A percentile compares a stretch with the other conserved stretches of the same genome.
Evolutionary conservation across 2,888 invertebrate species (phyloP).

Genomic region (Andrena haemorrhoa): DNA sequence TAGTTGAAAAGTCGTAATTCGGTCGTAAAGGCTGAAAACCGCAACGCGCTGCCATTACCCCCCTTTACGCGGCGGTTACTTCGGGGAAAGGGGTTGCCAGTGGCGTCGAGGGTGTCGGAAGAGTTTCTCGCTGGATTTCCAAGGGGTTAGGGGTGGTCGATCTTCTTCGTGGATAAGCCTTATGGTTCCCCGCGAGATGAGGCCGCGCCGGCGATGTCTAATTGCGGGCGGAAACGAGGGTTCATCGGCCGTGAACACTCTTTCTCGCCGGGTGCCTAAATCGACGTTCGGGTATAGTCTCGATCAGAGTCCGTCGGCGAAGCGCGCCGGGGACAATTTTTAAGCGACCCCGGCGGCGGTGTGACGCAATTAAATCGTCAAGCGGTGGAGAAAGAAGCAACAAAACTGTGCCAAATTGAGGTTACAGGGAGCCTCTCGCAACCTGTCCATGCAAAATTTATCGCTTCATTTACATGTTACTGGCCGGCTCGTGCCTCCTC

Average conservation of each 20-base stretch:
- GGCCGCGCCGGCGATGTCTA: conserved; percentile 65
- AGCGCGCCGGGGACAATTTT: conserved; percentile 7
- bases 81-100: conserved; percentile 67
- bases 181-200: conserved; percentile 66
- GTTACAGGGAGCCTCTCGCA: conserved; percentile 68
- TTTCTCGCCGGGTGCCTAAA: not conserved
- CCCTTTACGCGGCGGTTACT: conserved; percentile 67
- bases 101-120: conserved; percentile 60
- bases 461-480: conserved; percentile 77
- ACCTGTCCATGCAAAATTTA: conserved; percentile 77
- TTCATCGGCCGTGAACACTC: not conserved
- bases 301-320: not conserved
- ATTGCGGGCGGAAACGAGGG: conserved; percentile 48
- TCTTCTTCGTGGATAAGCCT: conserved; percentile 76
- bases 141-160: conserved; percentile 67
- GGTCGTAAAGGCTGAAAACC: conserved; percentile 82
- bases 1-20: conserved; percentile 84
- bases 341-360: not conserved
- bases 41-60: conserved; percentile 79
- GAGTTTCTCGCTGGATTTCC: conserved; percentile 68
- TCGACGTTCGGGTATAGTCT: not conserved
- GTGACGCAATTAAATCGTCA: conserved; percentile 52
- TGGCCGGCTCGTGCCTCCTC: conserved; percentile 70
- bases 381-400: conserved; percentile 43
- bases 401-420: conserved; percentile 70